A percentile compares a stretch with the other conserved stretches of the same genome.
phyloP scores from a whole-genome alignment of 92 coral and sea anemone genomes.

The Galaxea fascicularis region DNA sequence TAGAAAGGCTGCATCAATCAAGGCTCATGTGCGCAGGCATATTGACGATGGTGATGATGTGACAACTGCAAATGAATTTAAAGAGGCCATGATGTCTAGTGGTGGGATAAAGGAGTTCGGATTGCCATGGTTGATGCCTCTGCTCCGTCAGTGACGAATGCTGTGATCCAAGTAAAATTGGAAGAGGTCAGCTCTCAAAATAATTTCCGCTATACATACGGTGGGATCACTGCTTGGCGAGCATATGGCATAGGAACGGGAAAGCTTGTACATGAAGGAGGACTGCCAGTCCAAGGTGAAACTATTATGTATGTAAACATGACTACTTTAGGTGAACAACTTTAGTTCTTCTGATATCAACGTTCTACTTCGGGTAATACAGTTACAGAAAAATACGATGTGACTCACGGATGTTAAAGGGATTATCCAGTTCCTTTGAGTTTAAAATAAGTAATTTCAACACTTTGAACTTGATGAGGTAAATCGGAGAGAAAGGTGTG shows the following conservation, averaged over 20 bases:
- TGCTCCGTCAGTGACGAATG: neutral
- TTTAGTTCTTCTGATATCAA: neutral
- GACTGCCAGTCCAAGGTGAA: neutral
- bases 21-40: constrained; percentile 43
- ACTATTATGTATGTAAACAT: neutral
- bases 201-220: neutral
- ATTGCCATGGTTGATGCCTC: constrained; percentile 37
- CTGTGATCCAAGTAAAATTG: constrained; percentile 11
- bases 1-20: constrained; percentile 51
- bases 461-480: too few relatives aligned
- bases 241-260: too few relatives aligned
- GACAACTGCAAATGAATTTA: constrained; percentile 26
- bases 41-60: constrained; percentile 64
- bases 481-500: too few relatives aligned
- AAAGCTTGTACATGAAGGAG: too few relatives aligned
- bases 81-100: constrained; percentile 41
- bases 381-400: neutral
- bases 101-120: constrained; percentile 43
- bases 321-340: neutral
- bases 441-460: too few relatives aligned
- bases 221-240: neutral
- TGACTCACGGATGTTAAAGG: neutral
- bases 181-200: constrained; percentile 29
- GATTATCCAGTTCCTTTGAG: too few relatives aligned
- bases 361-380: neutral